A percentile compares a stretch with the other conserved stretches of the same genome.
phyloP scores from a whole-genome alignment of 2,113 vertebrate species.

The Pleuronectes platessa region DNA sequence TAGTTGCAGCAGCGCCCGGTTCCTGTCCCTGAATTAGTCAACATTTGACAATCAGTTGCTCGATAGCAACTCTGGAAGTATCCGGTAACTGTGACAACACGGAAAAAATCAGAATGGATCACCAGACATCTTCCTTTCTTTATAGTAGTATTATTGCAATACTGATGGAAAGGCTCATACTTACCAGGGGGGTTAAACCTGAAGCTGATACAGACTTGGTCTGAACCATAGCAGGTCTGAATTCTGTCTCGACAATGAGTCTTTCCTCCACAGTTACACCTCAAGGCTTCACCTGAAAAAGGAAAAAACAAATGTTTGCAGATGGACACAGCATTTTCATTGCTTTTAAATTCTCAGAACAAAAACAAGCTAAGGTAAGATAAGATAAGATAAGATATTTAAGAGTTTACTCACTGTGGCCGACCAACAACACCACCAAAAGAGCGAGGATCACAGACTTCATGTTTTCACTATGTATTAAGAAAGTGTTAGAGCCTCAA shows the following conservation, averaged over 20 bases:
- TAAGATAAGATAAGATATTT: background rate
- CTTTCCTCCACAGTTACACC: conserved; percentile 20
- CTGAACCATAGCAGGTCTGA: background rate
- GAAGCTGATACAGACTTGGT: background rate
- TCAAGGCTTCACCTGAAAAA: conserved; percentile 44
- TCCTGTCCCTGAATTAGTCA: accelerated
- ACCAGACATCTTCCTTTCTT: background rate
- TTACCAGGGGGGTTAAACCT: background rate
- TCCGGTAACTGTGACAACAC: background rate
- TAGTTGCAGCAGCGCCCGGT: no score
- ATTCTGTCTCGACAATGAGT: accelerated
- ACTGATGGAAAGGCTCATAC: background rate
- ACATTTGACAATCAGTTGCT: accelerated
- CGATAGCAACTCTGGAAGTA: conserved; percentile 15
- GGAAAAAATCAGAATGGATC: background rate
- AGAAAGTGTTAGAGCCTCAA: conserved; percentile 10
- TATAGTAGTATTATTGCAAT: background rate
- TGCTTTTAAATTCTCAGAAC: no score
- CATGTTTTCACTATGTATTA: conserved; percentile 18
- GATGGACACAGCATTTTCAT: no score
- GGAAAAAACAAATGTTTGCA: no score
- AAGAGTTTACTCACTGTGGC: conserved; percentile 32
- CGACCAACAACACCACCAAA: conserved; percentile 28
- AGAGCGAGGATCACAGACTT: conserved; percentile 34
- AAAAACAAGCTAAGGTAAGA: background rate